Evolutionary conservation across 92 coral and sea anemone species (phyloP), one percentile per base, ranked within the genome.

Genomic region (Bergia sp.): DNA sequence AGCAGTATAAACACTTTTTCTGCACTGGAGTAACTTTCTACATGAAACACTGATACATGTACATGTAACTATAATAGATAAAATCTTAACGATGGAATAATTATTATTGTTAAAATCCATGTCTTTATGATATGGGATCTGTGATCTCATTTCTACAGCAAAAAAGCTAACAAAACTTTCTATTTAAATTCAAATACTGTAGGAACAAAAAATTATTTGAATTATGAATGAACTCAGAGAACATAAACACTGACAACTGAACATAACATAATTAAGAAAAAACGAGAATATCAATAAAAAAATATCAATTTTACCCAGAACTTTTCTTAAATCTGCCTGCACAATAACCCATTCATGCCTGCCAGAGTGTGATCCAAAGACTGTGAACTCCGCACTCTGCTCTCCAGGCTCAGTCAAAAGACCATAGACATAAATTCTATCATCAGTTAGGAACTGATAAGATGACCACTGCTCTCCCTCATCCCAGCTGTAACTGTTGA

Each of bases 351-450:
- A 97, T 85, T 88, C 81, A 76, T 97, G 99, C 21, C n/a, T 8
- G 41, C 94, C 95, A 21, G 87, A 49, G 77, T 90, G 93, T 3
- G 98, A 95, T 29, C 99, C 99, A 82, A 94, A 97, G 37, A 97
- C 81, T 20, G 99, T 95, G 79, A 97, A 97, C 84, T 89, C 76
- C 0, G 99, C 94, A 85, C 95, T 97, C 86, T 81, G 90, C 90
- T 97, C 98, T 0, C 98, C 97, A 0, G 95, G 98, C 74, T 97
- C 99, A 69, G 99, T 97, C 66, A 97, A 95, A 45, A 97, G 93
- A 1, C 99, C 99, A 88, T 97, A 97, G 57, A 97, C 99, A 38
- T 66, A 58, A 81, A 97, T 90, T 81, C 95, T 92, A 23, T 92
- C 87, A 65, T 85, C 87, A 55, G 86, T 85, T 1, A 95, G 87